These are phyloP conservation scores for Prinia subflava DNA, from an alignment of 2,113 vertebrate species.

Conservation along the genomic window DNA sequence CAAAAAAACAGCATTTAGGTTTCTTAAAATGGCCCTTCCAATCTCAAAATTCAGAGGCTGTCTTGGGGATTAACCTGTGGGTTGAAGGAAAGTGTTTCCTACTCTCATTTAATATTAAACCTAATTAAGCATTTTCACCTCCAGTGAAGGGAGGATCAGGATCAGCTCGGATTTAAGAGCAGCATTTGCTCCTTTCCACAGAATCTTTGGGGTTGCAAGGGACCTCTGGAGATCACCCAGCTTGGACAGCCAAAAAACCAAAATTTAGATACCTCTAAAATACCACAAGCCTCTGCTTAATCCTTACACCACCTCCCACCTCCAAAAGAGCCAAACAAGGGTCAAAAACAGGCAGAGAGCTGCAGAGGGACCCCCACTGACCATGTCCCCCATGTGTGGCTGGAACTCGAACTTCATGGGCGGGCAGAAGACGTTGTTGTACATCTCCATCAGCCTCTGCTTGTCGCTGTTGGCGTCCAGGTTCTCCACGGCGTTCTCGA, in stretches of 20 bases:
- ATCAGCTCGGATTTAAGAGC: not conserved
- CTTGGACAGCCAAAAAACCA: not conserved
- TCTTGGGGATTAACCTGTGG: not conserved
- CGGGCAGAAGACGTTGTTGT: conserved; percentile 96
- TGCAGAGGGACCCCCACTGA: conserved; percentile 36
- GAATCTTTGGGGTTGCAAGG: not conserved
- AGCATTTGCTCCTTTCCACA: not conserved
- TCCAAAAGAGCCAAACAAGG: rapidly evolving
- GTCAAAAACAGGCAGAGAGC: not conserved
- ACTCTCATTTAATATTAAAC: not conserved
- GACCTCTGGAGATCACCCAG: not conserved
- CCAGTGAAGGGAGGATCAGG: not conserved
- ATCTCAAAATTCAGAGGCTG: not conserved
- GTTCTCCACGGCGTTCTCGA: conserved; percentile 91
- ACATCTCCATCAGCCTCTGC: conserved; percentile 97
- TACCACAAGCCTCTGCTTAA: rapidly evolving
- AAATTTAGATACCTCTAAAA: rapidly evolving
- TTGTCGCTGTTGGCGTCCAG: conserved; percentile 94
- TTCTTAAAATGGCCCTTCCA: not conserved
- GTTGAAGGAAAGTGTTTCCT: not conserved
- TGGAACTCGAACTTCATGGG: conserved; percentile 98
- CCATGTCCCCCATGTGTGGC: conserved; percentile 97
- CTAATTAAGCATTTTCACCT: not conserved
- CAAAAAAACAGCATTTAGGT: not conserved
- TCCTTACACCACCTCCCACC: not conserved